These are phyloP conservation scores for Brachymystax lenok DNA, from an alignment of 2,797 vertebrate genomes.

Conservation along the genomic window DNA sequence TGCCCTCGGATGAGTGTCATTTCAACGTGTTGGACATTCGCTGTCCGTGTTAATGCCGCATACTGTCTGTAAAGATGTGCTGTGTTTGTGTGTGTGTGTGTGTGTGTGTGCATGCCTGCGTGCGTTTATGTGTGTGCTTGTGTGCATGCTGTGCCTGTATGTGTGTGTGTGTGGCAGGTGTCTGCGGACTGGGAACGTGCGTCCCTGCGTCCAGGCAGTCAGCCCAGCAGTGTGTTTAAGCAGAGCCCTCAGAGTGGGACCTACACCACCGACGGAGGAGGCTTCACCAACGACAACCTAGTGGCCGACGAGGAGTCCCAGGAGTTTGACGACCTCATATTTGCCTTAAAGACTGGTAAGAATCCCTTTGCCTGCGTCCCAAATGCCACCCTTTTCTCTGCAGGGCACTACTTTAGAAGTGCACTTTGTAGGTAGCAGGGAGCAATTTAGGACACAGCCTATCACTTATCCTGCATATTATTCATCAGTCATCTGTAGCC, in stretches of 20 bases:
- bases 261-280: constrained; percentile 73
- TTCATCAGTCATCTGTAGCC: not conserved
- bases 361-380: not conserved
- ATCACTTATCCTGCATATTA: not conserved
- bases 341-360: constrained; percentile 96
- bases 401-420: not conserved
- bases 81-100: no score
- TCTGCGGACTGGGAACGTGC: constrained; percentile 92
- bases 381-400: not conserved
- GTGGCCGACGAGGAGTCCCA: constrained; percentile 92
- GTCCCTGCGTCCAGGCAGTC: constrained; percentile 81
- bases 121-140: not conserved
- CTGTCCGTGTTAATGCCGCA: not conserved
- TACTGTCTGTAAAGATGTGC: not conserved
- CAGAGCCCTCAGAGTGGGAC: constrained; percentile 81
- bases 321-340: constrained; percentile 98
- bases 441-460: no score
- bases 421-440: no score
- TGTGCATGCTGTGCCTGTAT: constrained; percentile 7
- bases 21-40: no score
- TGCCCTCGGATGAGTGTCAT: no score
- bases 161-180: constrained; percentile 71
- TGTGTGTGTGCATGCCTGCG: no score
- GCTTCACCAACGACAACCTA: constrained; percentile 85
- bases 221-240: constrained; percentile 81